Evolutionary conservation across 2,888 invertebrate species (phyloP).

Genomic region (Pristionchus entomophagus): DNA sequence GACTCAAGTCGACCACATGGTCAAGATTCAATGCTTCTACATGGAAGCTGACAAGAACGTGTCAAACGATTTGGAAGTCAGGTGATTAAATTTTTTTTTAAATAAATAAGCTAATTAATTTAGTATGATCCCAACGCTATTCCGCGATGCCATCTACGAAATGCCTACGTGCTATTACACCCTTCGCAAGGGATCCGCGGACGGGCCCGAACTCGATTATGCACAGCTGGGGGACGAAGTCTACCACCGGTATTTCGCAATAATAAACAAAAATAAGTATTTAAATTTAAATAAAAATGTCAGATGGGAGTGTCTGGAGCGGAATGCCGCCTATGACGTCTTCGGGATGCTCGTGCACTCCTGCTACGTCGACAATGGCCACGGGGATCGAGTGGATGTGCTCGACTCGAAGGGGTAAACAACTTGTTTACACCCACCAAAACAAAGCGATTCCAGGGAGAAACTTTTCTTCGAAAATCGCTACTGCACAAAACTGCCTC

Average conservation of each 20-base stretch:
- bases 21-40: slow-evolving; percentile 76
- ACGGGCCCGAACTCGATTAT: slow-evolving; percentile 73
- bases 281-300: not conserved
- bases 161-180: slow-evolving; percentile 75
- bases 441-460: too few species aligned
- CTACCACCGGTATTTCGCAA: slow-evolving; percentile 55
- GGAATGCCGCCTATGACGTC: slow-evolving; percentile 68
- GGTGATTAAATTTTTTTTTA: slow-evolving; percentile 56
- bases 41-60: slow-evolving; percentile 76
- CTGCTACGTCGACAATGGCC: slow-evolving; percentile 75
- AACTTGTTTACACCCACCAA: not conserved
- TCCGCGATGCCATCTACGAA: slow-evolving; percentile 73
- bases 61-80: slow-evolving; percentile 73
- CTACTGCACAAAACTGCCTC: not conserved
- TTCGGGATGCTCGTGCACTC: slow-evolving; percentile 76
- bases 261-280: not conserved
- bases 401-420: slow-evolving; percentile 68
- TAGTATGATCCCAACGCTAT: slow-evolving; percentile 75
- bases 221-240: slow-evolving; percentile 72
- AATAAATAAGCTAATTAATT: slow-evolving; percentile 3
- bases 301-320: slow-evolving; percentile 75
- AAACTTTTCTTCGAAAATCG: too few species aligned
- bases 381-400: slow-evolving; percentile 73
- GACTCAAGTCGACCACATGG: slow-evolving; percentile 76
- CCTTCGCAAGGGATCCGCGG: slow-evolving; percentile 69